Evolutionary conservation across 2,888 invertebrate species (phyloP), one percentile per base, ranked within the genome.

Genomic region (Drosophila kokeensis): DNA sequence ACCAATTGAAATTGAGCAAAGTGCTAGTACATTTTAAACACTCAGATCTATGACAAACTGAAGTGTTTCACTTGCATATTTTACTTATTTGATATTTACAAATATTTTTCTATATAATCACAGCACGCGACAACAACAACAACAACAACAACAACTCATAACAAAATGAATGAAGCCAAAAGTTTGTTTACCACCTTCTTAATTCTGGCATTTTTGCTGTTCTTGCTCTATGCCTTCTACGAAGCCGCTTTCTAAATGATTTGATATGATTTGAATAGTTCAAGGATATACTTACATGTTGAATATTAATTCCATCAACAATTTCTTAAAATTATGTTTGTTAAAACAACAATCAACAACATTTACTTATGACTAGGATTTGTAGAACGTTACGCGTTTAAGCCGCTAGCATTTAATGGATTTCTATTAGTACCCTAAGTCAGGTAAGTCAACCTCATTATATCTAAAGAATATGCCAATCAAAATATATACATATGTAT

Each of bases 131-230:
- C 70, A 75, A 55, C 70, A 70, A 57, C 75, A 69, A 64, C 69
- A 77, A 55, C 65, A 81, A 58, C 77, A 82, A 62, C 77, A 82
- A 62, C 74, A 64, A 75, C 66, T 58, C 55, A 54, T 63, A 58
- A 58, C 87, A 92, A 88, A 75, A 93, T 93, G 93, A 93, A 92
- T 93, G 96, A 96, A 93, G 95, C 96, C 82, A 95, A 94, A 82
- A 96, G 94, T 93, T 94, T 96, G 82, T 94, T 96, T 90, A 96
- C 95, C 92, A 96, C 96, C 83, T 96, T 96, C 92, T 92, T 95
- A 79, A 96, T 96, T 92, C 93, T 96, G 92, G 94, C 96, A 89
- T 94, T 95, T 64, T 94, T 96, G 68, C 94, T 96, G 73, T 94
- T 95, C 88, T 94, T 95, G 71, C 94, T 96, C 74, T 96, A 96